Conservation (phyloP, 2,113 vertebrate genomes). For the Ascaphus truei region DNA sequence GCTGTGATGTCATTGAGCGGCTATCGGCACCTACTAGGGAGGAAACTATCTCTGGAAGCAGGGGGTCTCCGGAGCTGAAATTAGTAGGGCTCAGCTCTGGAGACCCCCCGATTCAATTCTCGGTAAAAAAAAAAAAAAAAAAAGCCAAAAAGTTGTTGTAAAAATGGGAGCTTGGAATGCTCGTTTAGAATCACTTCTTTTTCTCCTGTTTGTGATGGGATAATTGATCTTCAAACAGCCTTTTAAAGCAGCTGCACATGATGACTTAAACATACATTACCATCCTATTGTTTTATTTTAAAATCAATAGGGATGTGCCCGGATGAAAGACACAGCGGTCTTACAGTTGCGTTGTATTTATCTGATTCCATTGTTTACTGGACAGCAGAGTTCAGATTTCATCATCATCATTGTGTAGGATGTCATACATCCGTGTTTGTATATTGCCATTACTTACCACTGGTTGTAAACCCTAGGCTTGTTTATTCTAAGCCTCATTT, state of each 20-base stretch:
- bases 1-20: too few species aligned
- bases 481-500: too few species aligned
- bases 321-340: not conserved
- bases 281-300: not conserved
- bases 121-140: too few species aligned
- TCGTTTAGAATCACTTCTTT: not conserved
- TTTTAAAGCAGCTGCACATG: not conserved
- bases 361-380: not conserved
- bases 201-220: not conserved
- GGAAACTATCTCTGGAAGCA: too few species aligned
- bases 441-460: not conserved
- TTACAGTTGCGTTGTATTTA: not conserved
- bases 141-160: too few species aligned
- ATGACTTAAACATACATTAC: not conserved
- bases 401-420: too few species aligned
- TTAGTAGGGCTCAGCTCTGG: too few species aligned
- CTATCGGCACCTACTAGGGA: too few species aligned
- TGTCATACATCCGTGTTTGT: not conserved
- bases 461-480: too few species aligned
- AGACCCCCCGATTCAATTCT: too few species aligned
- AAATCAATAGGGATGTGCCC: not conserved
- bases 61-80: too few species aligned
- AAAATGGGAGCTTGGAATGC: too few species aligned
- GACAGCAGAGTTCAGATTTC: not conserved
- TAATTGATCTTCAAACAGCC: not conserved